Percentiles rank a stretch among this genome's conserved stretches.
Evolutionary conservation across 1,140 invertebrate species (phyloP).

Genomic region (Rhopalosiphum padi): DNA sequence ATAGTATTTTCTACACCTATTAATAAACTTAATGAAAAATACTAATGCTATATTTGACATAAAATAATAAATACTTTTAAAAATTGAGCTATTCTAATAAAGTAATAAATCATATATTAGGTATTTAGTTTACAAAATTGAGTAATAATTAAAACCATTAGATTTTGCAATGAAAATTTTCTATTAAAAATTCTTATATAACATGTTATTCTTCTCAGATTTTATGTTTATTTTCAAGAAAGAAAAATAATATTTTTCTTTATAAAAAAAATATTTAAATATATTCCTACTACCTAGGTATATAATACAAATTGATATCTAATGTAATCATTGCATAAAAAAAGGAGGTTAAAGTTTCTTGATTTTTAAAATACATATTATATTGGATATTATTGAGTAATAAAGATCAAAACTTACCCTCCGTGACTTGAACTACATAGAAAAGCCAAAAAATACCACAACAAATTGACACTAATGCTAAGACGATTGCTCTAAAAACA

Average conservation of each 20-base stretch:
- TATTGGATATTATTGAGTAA: not conserved
- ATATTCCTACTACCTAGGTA: not conserved
- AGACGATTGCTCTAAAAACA: constrained; percentile 85
- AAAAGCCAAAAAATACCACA: constrained; percentile 98
- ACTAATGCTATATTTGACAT: not conserved
- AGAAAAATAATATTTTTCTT: not conserved
- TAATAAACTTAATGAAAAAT: not conserved
- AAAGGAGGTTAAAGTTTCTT: not conserved
- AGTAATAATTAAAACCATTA: not conserved
- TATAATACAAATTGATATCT: not conserved
- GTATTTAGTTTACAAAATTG: not conserved
- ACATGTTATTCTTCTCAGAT: not conserved
- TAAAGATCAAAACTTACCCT: constrained; percentile 59
- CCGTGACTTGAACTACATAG: constrained; percentile 82
- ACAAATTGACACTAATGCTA: constrained; percentile 89
- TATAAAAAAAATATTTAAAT: not conserved
- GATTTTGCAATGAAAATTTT: not conserved
- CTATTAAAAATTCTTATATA: not conserved
- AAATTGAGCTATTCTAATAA: not conserved
- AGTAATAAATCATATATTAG: not conserved
- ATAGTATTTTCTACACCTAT: not conserved
- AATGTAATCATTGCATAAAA: not conserved
- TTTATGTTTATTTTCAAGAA: not conserved
- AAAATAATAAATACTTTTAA: not conserved
- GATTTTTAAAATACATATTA: not conserved